Conservation (phyloP, 2,113 vertebrate species). For the Acinonyx jubatus region DNA sequence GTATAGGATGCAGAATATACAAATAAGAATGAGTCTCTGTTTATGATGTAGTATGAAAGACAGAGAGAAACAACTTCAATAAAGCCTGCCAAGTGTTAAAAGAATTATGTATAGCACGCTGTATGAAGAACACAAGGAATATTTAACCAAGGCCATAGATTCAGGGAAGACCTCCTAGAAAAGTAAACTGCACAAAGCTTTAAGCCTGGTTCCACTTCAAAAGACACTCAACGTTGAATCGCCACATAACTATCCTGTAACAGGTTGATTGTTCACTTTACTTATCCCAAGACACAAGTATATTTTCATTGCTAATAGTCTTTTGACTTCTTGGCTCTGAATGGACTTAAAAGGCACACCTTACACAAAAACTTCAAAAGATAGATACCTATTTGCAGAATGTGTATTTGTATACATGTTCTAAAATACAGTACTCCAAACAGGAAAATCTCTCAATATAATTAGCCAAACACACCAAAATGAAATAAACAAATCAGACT, state of each 20-base stretch:
- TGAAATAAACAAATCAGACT: slow-evolving; percentile 16
- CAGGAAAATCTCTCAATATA: not conserved
- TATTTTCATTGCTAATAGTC: not conserved
- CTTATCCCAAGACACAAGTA: not conserved
- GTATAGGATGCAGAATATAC: not conserved
- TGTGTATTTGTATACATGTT: not conserved
- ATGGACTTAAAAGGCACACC: not conserved
- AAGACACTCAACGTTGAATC: not conserved
- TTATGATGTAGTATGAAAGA: not conserved
- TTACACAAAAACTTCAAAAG: not conserved
- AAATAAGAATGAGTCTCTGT: not conserved
- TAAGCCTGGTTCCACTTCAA: not conserved
- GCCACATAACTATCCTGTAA: not conserved
- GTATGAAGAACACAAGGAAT: not conserved
- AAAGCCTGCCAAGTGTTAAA: not conserved
- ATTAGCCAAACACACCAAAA: not conserved
- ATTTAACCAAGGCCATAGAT: not conserved
- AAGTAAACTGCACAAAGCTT: not conserved
- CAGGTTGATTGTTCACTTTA: not conserved
- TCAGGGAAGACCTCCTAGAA: not conserved
- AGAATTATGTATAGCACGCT: not conserved
- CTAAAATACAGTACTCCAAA: not conserved
- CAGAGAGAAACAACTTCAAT: not conserved
- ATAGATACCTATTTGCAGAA: not conserved
- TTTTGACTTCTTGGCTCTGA: slow-evolving; percentile 33